Evolutionary conservation across 2,797 vertebrate genomes (phyloP), one percentile per base, ranked within the genome.

Genomic region (Dendrocincla tyrannina): DNA sequence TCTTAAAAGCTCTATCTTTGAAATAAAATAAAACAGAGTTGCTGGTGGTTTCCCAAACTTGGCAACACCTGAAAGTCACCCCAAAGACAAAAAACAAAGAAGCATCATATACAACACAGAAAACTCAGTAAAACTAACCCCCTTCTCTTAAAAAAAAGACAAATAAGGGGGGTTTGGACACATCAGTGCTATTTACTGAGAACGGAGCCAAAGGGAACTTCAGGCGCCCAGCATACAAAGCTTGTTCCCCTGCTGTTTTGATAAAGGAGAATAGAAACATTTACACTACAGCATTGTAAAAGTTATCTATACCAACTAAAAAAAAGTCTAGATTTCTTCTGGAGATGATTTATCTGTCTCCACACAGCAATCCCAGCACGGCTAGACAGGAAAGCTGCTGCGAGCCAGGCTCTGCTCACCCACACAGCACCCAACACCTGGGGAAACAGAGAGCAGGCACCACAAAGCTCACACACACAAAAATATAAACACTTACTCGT

Each of bases 401-500:
- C 4, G 18, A 41, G n/a, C 13, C 0, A 0, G 10, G 18, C 24
- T 28, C 25, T n/a, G 35, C 35, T 32, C 42, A 37, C 50, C 49
- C 82, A 64, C 70, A 3, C 27, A 2, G 0, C 3, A 8, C 0
- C 0, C 0, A 22, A 42, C 3, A 1, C 25, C 46, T 11, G 11
- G 3, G 52, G 9, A 32, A 53, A 37, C 6, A 37, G 7, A 9
- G 13, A 28, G 17, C 19, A 5, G 5, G 7, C 6, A 28, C 58
- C 10, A 20, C 42, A 46, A 32, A 0, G 0, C 30, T 14, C 2
- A 3, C 0, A 2, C 0, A 1, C 0, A 14, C 6, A 8, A 41
- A 55, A 5, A 27, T 13, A 37, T 37, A 39, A 39, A 5, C 39
- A 6, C 11, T 47, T 20, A 8, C 30, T 52, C 28, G 17, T 18